Evolutionary conservation across 2,888 invertebrate genomes (phyloP).

Genomic region (Macropis europaea): DNA sequence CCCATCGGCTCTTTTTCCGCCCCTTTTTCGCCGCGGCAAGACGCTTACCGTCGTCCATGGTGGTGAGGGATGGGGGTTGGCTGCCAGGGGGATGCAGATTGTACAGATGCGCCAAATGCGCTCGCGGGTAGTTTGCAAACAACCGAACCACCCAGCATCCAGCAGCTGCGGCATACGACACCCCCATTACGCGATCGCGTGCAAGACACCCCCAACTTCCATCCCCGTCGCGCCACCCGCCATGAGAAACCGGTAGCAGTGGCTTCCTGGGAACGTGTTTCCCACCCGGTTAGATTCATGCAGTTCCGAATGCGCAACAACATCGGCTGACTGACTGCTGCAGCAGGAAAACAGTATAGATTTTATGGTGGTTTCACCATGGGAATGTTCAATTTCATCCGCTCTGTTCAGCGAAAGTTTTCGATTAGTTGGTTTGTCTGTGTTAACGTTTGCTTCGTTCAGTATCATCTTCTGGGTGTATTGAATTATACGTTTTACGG

Average conservation of each 20-base stretch:
- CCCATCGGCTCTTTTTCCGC: background rate
- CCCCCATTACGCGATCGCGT: conserved; percentile 45
- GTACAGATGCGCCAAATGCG: conserved; percentile 38
- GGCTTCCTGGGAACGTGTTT: conserved; percentile 22
- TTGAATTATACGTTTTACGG: too few relatives aligned
- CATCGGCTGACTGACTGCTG: conserved; percentile 18
- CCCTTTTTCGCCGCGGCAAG: background rate
- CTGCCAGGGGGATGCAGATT: background rate
- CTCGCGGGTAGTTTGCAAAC: conserved; percentile 41
- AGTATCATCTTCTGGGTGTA: too few relatives aligned
- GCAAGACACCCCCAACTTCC: conserved; percentile 27
- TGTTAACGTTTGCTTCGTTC: too few relatives aligned
- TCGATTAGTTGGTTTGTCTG: too few relatives aligned
- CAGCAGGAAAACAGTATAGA: background rate
- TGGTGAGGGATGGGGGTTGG: background rate
- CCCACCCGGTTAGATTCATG: conserved; percentile 10
- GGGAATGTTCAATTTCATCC: too few relatives aligned
- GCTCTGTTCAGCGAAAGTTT: too few relatives aligned
- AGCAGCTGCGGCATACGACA: conserved; percentile 48
- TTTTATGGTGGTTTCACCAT: too few relatives aligned
- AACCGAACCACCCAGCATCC: conserved; percentile 9
- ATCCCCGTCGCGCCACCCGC: too few relatives aligned
- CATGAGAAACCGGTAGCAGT: conserved; percentile 26
- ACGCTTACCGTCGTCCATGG: background rate
- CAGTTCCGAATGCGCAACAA: conserved; percentile 12